Evolutionary conservation across 2,888 invertebrate genomes (phyloP).

Genomic region (Meiosimyza platycephala): DNA sequence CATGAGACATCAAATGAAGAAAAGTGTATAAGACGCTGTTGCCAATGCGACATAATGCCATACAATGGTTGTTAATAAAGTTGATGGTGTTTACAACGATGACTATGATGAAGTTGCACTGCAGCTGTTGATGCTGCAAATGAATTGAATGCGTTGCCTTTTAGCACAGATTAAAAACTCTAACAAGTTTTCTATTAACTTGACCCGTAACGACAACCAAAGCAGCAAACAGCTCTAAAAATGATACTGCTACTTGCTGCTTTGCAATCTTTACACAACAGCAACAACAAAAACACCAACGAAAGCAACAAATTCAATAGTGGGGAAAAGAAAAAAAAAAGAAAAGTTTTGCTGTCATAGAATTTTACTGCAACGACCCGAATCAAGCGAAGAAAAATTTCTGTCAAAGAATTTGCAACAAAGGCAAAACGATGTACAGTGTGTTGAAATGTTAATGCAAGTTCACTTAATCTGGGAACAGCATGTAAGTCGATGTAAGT

Average conservation of each 20-base stretch:
- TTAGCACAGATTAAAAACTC: constrained; percentile 51
- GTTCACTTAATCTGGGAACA: too few species aligned
- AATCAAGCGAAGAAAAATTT: constrained; percentile 5
- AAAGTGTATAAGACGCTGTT: not conserved
- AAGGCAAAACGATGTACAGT: not conserved
- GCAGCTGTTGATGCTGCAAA: constrained; percentile 43
- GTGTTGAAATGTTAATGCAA: not conserved
- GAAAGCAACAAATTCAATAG: not conserved
- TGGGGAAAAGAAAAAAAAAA: not conserved
- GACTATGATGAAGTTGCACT: not conserved
- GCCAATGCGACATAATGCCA: not conserved
- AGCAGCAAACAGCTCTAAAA: not conserved
- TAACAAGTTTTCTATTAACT: constrained; percentile 32
- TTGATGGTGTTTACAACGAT: not conserved
- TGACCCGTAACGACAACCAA: constrained; percentile 21
- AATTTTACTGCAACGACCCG: constrained; percentile 15
- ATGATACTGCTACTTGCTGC: not conserved
- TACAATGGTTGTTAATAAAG: too few species aligned
- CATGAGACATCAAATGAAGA: not conserved
- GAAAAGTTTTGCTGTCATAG: constrained; percentile 25
- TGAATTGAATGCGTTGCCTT: constrained; percentile 55
- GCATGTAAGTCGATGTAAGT: too few species aligned
- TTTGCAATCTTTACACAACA: not conserved
- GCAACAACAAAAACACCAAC: not conserved
- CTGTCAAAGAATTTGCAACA: not conserved